Base-by-base conservation (phyloP, 2,113 vertebrate species). In the Thunnus thynnus region DNA sequence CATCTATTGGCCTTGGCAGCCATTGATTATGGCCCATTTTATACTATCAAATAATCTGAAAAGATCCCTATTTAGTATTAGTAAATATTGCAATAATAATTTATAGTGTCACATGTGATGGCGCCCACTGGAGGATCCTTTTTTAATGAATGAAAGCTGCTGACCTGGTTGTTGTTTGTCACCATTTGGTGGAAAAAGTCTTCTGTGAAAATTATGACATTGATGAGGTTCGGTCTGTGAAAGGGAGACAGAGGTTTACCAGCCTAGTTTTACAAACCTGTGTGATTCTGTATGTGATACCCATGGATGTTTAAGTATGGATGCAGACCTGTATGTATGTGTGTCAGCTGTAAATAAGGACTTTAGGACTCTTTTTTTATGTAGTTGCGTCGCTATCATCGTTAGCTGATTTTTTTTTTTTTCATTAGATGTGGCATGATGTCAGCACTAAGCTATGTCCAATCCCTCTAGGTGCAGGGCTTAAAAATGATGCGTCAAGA, bases 51-150 rank as follows among this genome's bases (percentile, higher is more conserved):
- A 84, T 41, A 61, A 48, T 46, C 20, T 16, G 8, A 14, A 50
- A 70, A 70, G 17, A 55, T 61, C 41, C 66, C 36, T 72, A 4
- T 82, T 88, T 85, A 68, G 16, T 58, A 66, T 86, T 6, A 32
- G 9, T 20, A 16, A 76, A 60, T 47, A 78, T 78, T 78, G 73
- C 78, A 92, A 60, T 90, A 88, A 73, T 73, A 72, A 78, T 78
- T 63, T 51, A 18, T 73, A 76, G 25, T 51, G 18, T 78, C 46
- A 61, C 50, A 25, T 44, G 5, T 32, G 69, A 58, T 22, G 4
- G 47, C 58, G 68, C 57, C 75, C 79, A 36, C 16, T 48, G 22
- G 13, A 78, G 12, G 56, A 41, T 65, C 7, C 32, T 32, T 73
- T 83, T 81, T 65, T 62, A 30, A 22, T 71, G 9, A 72, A 78